Evolutionary conservation across 2,113 vertebrate species (phyloP), one percentile per base, ranked within the genome.

Genomic region (Halcyon senegalensis): DNA sequence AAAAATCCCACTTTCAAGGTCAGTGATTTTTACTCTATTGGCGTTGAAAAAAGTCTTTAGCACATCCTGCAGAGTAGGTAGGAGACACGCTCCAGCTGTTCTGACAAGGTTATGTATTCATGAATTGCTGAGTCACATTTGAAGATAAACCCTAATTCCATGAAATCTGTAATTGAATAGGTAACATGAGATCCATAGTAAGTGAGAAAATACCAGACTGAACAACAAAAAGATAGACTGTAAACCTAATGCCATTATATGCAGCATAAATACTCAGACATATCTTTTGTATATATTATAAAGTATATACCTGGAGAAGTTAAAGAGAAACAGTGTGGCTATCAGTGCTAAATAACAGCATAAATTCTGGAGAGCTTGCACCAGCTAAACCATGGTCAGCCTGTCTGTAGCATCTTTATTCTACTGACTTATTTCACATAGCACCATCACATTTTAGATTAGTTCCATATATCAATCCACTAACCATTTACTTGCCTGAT

Each of bases 21-120:
- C 35, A 70, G 25, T 18, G n/a, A 37, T 78, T 89, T 89, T 81
- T 90, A 78, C 33, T 67, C 35, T 37, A 48, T 41, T 63, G 24
- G 56, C 84, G 31, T 78, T 20, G 60, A 75, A 80, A 75, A 80
- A 63, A 68, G 4, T 62, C 60, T 87, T 82, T 41, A 87, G 48
- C 60, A 82, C 64, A 75, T 92, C 35, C 73, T 73, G 80, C 64
- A 90, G 90, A 78, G 73, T 76, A 76, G 88, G 86, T 89, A 84
- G 78, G 64, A 92, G 90, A 92, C 74, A 82, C 0, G 15, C 66
- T 96, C 41, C 66, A 89, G 84, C 86, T 92, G 60, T 84, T 96
- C 64, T 76, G 80, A 76, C 89, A 96, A 94, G 58, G 83, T 92
- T 96, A 94, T 88, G 5, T 93, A 96, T 95, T 96, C 90, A 94